A percentile compares a stretch with the other conserved stretches of the same genome.
Conservation (phyloP, 2,113 vertebrate genomes). For the Hyla sarda region DNA sequence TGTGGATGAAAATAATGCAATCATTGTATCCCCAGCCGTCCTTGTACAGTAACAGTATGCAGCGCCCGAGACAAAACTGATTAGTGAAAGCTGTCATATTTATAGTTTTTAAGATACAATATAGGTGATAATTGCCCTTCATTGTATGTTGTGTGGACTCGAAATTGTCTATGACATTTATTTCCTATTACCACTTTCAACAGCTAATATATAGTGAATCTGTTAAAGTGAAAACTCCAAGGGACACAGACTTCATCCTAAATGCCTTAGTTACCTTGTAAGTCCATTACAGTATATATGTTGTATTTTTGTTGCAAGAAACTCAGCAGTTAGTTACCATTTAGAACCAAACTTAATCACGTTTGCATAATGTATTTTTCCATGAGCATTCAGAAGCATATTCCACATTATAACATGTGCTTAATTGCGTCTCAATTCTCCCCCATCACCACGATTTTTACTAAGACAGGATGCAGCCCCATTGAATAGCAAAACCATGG, state of each 20-base stretch:
- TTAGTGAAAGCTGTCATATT: constrained; percentile 23
- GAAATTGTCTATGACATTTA: constrained; percentile 14
- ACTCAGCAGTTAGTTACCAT: no score
- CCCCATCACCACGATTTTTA: no score
- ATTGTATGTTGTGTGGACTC: neutral
- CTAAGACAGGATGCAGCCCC: no score
- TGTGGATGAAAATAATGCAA: constrained; percentile 43
- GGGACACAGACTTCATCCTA: neutral
- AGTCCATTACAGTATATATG: neutral
- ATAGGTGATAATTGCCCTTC: neutral
- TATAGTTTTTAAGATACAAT: constrained; percentile 11
- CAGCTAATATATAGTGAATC: neutral
- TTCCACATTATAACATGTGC: no score
- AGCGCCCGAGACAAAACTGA: constrained; percentile 12
- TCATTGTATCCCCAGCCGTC: constrained; percentile 19
- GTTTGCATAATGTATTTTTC: no score
- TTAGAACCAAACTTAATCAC: no score
- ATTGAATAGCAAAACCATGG: no score
- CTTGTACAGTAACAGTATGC: constrained; percentile 28
- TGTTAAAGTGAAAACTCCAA: neutral
- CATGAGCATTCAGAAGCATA: no score
- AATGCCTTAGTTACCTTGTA: neutral
- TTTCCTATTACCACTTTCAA: neutral
- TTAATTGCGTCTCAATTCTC: no score
- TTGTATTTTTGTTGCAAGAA: no score